These are phyloP conservation scores for Morpho helenor DNA, from an alignment of 2,888 invertebrate genomes.

Conservation along the genomic window DNA sequence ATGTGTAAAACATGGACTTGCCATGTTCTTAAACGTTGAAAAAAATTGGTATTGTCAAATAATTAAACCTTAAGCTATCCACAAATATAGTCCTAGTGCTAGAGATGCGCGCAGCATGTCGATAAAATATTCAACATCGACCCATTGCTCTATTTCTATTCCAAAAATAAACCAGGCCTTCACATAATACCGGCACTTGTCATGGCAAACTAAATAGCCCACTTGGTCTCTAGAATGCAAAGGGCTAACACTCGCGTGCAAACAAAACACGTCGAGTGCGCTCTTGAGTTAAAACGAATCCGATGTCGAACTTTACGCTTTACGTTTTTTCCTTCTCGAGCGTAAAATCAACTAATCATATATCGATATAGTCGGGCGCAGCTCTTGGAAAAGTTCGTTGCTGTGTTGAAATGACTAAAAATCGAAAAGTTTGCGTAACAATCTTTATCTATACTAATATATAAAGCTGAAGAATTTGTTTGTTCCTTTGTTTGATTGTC, in stretches of 20 bases:
- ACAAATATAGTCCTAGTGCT: background rate
- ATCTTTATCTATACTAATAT: too few species aligned
- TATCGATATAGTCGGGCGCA: conserved; percentile 25
- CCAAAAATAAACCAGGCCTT: conserved; percentile 19
- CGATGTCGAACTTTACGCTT: conserved; percentile 46
- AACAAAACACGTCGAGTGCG: conserved; percentile 43
- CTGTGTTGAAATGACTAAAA: background rate
- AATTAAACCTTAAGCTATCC: too few species aligned
- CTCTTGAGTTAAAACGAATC: conserved; percentile 69
- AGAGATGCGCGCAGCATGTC: conserved; percentile 6
- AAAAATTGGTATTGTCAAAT: too few species aligned
- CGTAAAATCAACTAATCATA: conserved; percentile 32
- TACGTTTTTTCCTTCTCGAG: conserved; percentile 38
- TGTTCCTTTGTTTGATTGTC: too few species aligned
- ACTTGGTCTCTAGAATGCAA: conserved; percentile 41
- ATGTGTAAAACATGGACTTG: too few species aligned
- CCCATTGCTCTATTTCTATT: conserved; percentile 15
- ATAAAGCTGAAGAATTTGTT: too few species aligned
- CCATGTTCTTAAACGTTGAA: too few species aligned
- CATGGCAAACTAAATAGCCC: conserved; percentile 40
- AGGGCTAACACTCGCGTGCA: conserved; percentile 49
- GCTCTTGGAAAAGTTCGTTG: background rate
- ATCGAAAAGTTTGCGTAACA: too few species aligned
- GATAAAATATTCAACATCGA: conserved; percentile 5
- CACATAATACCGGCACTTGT: conserved; percentile 37